Conservation (phyloP, 2,797 vertebrate genomes). For the Micrastur ruficollis region DNA sequence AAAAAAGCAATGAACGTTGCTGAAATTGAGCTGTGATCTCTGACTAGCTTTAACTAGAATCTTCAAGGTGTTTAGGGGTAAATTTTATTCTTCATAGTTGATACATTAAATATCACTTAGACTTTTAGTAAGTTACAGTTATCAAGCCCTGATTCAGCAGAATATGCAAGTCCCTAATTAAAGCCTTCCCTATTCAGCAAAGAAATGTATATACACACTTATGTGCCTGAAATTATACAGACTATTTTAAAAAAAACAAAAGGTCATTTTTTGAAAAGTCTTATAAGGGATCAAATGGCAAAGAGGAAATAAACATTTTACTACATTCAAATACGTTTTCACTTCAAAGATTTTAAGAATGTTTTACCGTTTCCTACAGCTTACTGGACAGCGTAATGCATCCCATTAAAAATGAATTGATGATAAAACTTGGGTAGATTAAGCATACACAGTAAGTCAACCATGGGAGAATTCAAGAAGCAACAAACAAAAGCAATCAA, state of each 20-base stretch:
- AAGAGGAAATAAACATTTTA: background rate
- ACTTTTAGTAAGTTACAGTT: background rate
- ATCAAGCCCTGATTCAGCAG: background rate
- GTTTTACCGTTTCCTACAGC: background rate
- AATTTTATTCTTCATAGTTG: background rate
- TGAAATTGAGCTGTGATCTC: background rate
- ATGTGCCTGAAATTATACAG: background rate
- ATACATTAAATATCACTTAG: background rate
- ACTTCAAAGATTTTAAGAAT: background rate
- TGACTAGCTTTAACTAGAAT: background rate
- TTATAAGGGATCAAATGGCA: background rate
- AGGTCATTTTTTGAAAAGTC: too few relatives aligned
- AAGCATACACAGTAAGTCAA: background rate
- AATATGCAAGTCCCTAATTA: slow-evolving; percentile 8
- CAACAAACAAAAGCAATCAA: background rate
- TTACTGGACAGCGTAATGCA: background rate
- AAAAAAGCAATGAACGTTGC: background rate
- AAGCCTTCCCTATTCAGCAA: background rate
- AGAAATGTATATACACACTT: background rate
- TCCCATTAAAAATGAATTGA: background rate
- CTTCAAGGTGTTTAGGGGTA: background rate
- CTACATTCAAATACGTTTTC: background rate
- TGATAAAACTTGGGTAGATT: background rate
- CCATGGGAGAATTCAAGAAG: background rate
- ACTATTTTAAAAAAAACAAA: background rate